These are phyloP conservation scores for Pammene fasciana DNA, from an alignment of 2,888 invertebrate genomes.

Conservation along the genomic window DNA sequence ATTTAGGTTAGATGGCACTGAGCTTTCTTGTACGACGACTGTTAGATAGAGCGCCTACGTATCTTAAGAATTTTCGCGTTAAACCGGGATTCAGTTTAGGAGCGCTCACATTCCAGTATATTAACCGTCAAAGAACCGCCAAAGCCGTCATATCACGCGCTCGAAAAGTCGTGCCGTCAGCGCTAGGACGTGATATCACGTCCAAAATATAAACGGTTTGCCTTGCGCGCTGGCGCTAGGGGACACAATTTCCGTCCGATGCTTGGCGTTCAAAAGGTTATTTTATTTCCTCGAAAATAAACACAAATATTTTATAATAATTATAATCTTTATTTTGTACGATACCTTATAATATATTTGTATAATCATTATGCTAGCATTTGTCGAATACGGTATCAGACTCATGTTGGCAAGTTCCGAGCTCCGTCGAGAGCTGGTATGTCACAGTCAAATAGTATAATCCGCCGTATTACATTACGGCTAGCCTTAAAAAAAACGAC, in stretches of 20 bases:
- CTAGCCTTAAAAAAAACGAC: neutral
- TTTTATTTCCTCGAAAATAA: no score
- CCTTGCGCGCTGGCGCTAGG: no score
- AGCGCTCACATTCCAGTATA: slow-evolving; percentile 53
- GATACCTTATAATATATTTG: slow-evolving; percentile 49
- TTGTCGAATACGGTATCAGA: slow-evolving; percentile 62
- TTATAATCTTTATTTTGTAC: slow-evolving; percentile 62
- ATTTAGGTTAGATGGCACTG: no score
- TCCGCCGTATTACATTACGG: neutral
- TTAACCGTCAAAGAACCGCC: no score
- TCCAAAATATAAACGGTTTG: no score
- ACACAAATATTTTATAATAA: slow-evolving; percentile 63
- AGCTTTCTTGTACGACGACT: no score
- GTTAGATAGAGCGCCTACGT: no score
- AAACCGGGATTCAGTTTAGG: neutral
- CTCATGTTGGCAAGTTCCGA: slow-evolving; percentile 71
- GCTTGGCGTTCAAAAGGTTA: no score
- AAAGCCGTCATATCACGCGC: no score
- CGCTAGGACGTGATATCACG: no score
- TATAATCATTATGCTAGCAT: slow-evolving; percentile 32
- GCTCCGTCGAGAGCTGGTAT: neutral
- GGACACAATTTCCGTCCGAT: slow-evolving; percentile 54
- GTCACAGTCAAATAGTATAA: neutral
- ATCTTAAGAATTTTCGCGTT: no score
- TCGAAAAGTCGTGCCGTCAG: no score